A percentile compares a stretch with the other conserved stretches of the same genome.
Evolutionary conservation across 2,113 vertebrate genomes (phyloP).

Genomic region (Tretioscincus oriximinensis): DNA sequence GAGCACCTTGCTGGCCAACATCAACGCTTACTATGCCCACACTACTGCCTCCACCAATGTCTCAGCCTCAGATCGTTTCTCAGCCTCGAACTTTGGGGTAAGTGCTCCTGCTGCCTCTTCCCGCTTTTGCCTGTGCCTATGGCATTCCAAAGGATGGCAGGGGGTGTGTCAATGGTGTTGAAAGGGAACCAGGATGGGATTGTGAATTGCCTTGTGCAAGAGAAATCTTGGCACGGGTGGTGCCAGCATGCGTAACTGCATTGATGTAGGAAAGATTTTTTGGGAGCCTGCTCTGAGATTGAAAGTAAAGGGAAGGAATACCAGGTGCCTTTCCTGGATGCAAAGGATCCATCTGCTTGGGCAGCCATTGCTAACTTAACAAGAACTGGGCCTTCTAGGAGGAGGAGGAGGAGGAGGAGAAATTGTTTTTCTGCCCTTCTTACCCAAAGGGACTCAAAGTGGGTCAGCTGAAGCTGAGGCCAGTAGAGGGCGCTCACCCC

Average conservation of each 20-base stretch:
- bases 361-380: too few relatives aligned
- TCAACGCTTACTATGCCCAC: slow-evolving; percentile 98
- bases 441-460: too few relatives aligned
- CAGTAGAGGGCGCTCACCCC: too few relatives aligned
- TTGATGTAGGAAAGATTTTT: background rate
- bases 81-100: slow-evolving; percentile 98
- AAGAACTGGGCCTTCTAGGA: background rate
- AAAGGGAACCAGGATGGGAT: accelerated
- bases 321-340: background rate
- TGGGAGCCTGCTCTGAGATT: background rate
- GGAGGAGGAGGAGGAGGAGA: too few relatives aligned
- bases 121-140: background rate
- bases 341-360: background rate
- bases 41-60: slow-evolving; percentile 97
- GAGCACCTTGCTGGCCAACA: slow-evolving; percentile 98
- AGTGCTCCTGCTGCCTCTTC: slow-evolving; percentile 21
- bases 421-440: too few relatives aligned
- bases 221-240: background rate
- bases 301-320: background rate
- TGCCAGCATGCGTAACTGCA: background rate
- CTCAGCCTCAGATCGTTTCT: slow-evolving; percentile 94
- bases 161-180: too few relatives aligned
- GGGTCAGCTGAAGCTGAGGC: too few relatives aligned
- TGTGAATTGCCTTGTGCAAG: accelerated
- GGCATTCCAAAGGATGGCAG: too few relatives aligned